Base-by-base conservation (phyloP, 2,888 invertebrate species). In the Idaea biselata region DNA sequence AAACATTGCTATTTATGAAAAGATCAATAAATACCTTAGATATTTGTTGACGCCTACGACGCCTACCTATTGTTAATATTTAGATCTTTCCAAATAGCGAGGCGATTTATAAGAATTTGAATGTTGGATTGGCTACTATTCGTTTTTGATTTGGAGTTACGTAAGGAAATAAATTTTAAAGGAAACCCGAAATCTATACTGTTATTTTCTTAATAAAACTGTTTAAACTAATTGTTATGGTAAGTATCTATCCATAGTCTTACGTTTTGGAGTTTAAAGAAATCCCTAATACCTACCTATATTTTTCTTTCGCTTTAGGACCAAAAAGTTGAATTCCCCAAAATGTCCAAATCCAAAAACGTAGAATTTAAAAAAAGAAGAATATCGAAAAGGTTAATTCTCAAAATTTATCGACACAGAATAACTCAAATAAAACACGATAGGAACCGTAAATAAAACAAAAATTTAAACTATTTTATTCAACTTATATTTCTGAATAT, bases 1-100 rank as follows among this genome's bases (percentile, higher is more conserved):
- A 44, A 44, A 44, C 11, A 44, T 44, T 11, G 44, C 44, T 44
- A 58, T 58, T 58, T 58, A 59, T 59, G 54, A 18, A 54, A 16
- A 53, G 59, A 54, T 59, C 59, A 25, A 25, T 44, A 44, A 44
- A 14, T 44, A 6, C 11, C 32, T 32, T 32, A 11, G 7, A 32
- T 32, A 32, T 44, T 11, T 8, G 8, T 44, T 44, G 44, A 44
- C 44, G 44, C 44, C 44, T 14, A 44, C 44, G 44, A 6, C 32
- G n/a, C 25, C 25, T 5, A 25, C 5, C 25, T 25, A 25, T 25
- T n/a, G n/a, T n/a, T n/a, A n/a, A n/a, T n/a, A n/a, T n/a, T n/a
- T 3, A 25, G 25, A 44, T 44, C 44, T 44, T 6, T 44, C 11
- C 8, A 44, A 44, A 44, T 44, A 44, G 44, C 44, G 11, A 44